Conservation (phyloP, 2,888 invertebrate genomes). For the Mesorhabditis belari region DNA sequence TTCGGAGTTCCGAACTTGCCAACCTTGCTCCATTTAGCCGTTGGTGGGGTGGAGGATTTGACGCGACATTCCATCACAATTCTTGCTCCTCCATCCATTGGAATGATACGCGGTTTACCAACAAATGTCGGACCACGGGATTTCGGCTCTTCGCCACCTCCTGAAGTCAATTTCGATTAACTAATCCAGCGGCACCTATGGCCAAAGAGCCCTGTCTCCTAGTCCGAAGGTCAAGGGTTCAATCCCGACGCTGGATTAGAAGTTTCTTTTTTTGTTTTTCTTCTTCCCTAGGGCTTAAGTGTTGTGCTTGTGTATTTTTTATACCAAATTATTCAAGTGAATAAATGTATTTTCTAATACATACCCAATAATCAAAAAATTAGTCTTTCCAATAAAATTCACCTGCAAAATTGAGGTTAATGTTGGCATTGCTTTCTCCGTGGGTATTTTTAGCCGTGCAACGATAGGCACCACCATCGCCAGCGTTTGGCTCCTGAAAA, state of each 20-base stretch:
- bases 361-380: no score
- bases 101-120: slow-evolving; percentile 97
- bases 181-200: no score
- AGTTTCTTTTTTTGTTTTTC: neutral
- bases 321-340: no score
- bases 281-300: no score
- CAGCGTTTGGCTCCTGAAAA: slow-evolving; percentile 75
- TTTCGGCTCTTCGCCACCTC: slow-evolving; percentile 61
- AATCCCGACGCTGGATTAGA: no score
- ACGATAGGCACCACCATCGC: slow-evolving; percentile 95
- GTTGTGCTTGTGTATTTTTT: no score
- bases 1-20: no score
- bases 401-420: slow-evolving; percentile 97
- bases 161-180: no score
- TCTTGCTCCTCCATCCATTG: slow-evolving; percentile 82
- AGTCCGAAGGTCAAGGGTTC: no score
- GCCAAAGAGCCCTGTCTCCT: slow-evolving; percentile 2
- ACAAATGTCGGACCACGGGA: slow-evolving; percentile 73
- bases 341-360: no score
- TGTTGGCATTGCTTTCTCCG: slow-evolving; percentile 99
- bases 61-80: slow-evolving; percentile 93
- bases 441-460: slow-evolving; percentile 96
- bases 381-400: neutral
- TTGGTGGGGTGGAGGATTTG: slow-evolving; percentile 79
- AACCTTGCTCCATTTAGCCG: slow-evolving; percentile 50